phyloP scores from a whole-genome alignment of 1,140 invertebrate species.

The Ceratina australensis region DNA sequence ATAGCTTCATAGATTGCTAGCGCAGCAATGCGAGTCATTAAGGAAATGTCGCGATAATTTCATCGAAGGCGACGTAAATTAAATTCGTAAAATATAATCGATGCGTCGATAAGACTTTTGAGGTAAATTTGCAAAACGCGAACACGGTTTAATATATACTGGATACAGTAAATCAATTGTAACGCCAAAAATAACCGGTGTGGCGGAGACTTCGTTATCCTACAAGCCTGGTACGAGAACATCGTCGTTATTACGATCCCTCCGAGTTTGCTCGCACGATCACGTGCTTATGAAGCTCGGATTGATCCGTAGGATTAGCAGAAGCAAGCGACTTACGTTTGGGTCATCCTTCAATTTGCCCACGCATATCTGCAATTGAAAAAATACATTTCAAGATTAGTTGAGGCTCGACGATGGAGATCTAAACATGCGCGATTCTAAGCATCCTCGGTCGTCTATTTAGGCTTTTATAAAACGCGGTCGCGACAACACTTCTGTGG shows the following conservation, averaged over 20 bases:
- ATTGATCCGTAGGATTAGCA: not conserved
- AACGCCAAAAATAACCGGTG: slow-evolving; percentile 21
- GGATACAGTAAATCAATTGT: slow-evolving; percentile 30
- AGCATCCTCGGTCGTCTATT: not conserved
- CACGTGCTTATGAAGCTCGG: not conserved
- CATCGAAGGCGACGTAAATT: not conserved
- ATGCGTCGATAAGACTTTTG: too few relatives aligned
- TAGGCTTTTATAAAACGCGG: not conserved
- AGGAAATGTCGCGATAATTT: not conserved
- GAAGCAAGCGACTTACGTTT: slow-evolving; percentile 78
- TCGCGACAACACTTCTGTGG: not conserved
- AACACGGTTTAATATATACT: not conserved
- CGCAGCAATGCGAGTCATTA: too few relatives aligned
- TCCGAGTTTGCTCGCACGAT: not conserved
- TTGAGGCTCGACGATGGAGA: not conserved
- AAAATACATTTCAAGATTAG: slow-evolving; percentile 50
- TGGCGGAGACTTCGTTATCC: not conserved
- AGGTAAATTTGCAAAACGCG: not conserved
- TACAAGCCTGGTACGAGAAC: not conserved
- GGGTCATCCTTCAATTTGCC: slow-evolving; percentile 82
- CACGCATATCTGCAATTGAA: slow-evolving; percentile 79
- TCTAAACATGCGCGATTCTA: not conserved
- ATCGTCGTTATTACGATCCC: not conserved
- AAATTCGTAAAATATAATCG: not conserved
- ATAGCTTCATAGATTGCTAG: not conserved